Evolutionary conservation across 2,113 vertebrate genomes (phyloP), one percentile per base, ranked within the genome.

Genomic region (Tachysurus fulvidraco): DNA sequence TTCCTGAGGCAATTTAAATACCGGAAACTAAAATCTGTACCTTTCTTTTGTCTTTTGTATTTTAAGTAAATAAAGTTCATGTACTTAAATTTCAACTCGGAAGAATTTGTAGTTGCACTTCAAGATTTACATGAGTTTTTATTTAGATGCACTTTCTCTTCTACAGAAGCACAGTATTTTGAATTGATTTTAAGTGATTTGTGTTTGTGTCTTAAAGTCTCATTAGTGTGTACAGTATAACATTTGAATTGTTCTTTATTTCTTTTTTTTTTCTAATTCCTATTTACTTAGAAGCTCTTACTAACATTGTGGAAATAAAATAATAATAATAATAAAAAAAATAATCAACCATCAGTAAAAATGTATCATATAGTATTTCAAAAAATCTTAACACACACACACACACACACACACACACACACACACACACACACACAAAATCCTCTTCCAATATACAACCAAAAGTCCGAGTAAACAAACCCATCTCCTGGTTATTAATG

Each of bases 401-500:
- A 11, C n/a, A 28, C 14, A 23, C 36, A 44, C 16, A 41, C 69
- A 41, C 36, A 6, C 36, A 44, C 44, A n/a, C 44, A n/a, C 19
- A 50, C 44, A 14, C 28, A 25, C 19, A 10, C 44, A 28, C 23
- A 80, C 28, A 41, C 16, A 36, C 17, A 41, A 5, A 17, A 77
- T 77, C 50, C n/a, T 77, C 7, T 28, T 19, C 44, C 44, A 50
- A 50, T 50, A 50, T 76, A 76, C 14, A 77, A 52, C 25, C 28
- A 55, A 59, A 76, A 67, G 74, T 67, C 5, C 55, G 46, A 5
- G 28, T 71, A 81, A 86, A 67, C 84, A 83, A 82, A 62, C 83
- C 36, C 67, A 59, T 52, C n/a, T 86, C 67, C 55, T 74, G n/a
- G 79, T 62, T 88, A 87, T 90, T 87, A 74, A 60, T 83, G 41